Percentiles rank a stretch among this genome's conserved stretches.
Conservation (phyloP, 2,888 invertebrate genomes). For the Polietes domitor region DNA sequence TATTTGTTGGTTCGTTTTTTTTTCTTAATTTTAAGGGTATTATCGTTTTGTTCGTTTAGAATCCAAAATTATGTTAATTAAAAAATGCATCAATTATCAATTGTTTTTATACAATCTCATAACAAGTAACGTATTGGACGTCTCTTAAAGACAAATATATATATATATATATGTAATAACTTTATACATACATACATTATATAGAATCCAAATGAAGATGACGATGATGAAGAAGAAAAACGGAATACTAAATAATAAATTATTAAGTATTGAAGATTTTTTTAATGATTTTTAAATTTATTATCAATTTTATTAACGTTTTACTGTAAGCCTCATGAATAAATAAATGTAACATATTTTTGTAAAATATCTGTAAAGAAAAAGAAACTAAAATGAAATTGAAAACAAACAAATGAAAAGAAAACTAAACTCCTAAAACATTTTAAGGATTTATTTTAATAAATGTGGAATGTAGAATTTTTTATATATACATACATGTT, state of each 20-base stretch:
- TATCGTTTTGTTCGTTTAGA: neutral
- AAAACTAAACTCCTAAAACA: constrained; percentile 27
- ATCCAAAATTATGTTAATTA: constrained; percentile 4
- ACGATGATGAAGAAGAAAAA: too few species aligned
- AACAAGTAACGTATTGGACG: constrained; percentile 28
- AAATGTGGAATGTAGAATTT: constrained; percentile 52
- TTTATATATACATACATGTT: constrained; percentile 62
- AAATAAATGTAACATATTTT: constrained; percentile 66
- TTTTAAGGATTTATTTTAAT: constrained; percentile 49
- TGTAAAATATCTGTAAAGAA: constrained; percentile 67
- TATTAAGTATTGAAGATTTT: constrained; percentile 56
- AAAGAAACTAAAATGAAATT: constrained; percentile 46
- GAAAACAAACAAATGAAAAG: constrained; percentile 13
- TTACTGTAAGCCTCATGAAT: constrained; percentile 55
- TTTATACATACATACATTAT: constrained; percentile 28
- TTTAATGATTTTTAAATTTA: constrained; percentile 58
- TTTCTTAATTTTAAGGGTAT: constrained; percentile 14
- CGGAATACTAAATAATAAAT: constrained; percentile 20
- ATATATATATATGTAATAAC: constrained; percentile 42
- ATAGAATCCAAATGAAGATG: neutral
- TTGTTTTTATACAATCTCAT: constrained; percentile 10
- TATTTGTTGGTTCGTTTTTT: constrained; percentile 31
- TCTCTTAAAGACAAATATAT: constrained; percentile 35
- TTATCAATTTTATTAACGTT: constrained; percentile 61
- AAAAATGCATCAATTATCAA: constrained; percentile 19